Conservation (phyloP, 2,113 vertebrate species). For the Engystomops pustulosus region DNA sequence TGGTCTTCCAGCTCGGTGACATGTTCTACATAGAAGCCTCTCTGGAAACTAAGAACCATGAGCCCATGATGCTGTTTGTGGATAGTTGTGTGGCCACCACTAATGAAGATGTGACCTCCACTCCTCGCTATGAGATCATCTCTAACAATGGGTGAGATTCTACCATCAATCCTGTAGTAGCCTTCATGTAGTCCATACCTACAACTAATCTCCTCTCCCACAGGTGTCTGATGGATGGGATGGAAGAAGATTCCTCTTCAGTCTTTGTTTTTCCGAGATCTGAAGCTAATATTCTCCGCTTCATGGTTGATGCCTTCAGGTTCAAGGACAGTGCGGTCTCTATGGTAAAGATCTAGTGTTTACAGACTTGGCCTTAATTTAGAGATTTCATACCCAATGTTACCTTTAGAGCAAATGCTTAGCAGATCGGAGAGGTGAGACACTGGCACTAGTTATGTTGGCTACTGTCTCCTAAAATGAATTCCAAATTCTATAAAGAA, state of each 20-base stretch:
- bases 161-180: neutral
- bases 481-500: too few species aligned
- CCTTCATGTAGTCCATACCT: too few species aligned
- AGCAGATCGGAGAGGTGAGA: too few species aligned
- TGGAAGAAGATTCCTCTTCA: slow-evolving; percentile 59
- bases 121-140: slow-evolving; percentile 67
- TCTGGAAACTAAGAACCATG: slow-evolving; percentile 64
- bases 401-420: too few species aligned
- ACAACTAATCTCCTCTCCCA: neutral
- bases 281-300: slow-evolving; percentile 56
- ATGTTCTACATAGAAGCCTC: neutral
- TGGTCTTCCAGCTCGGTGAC: neutral
- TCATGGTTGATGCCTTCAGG: slow-evolving; percentile 64
- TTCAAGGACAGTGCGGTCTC: slow-evolving; percentile 49
- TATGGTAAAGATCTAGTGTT: slow-evolving; percentile 63
- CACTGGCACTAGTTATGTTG: too few species aligned
- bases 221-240: slow-evolving; percentile 67
- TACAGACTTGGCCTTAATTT: too few species aligned
- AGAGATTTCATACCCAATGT: too few species aligned
- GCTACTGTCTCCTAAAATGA: too few species aligned
- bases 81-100: slow-evolving; percentile 72
- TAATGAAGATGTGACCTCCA: slow-evolving; percentile 30
- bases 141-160: slow-evolving; percentile 65
- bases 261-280: slow-evolving; percentile 63
- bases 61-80: slow-evolving; percentile 65